Base-by-base conservation (phyloP, 2,888 invertebrate species). In the Cosmia trapezina region DNA sequence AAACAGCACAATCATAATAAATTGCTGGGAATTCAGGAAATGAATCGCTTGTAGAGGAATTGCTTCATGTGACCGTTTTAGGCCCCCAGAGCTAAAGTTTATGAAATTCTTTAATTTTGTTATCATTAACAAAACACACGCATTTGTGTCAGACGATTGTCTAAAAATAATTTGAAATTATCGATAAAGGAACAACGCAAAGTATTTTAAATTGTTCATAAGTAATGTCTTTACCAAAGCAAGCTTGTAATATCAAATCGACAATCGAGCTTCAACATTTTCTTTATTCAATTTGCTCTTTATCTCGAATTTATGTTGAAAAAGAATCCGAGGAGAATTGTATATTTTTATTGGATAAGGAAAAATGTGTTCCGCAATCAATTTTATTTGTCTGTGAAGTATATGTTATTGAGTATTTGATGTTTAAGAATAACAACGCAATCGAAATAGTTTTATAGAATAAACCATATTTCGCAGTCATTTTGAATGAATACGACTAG, bases 291-390 rank as follows among this genome's bases (percentile, higher is more conserved):
- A 65, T n/a, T 43, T 43, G 41, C 43, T 57, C 22, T 51, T 67
- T 8, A 60, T 60, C 54, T 60, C 19, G 5, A 28, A 65, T 43
- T 43, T 43, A 66, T 66, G 28, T 28, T 57, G n/a, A 14, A 17
- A 43, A 43, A 28, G 28, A 66, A 43, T 43, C 14, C 28, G 57
- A 28, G 37, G 12, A 45, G 43, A n/a, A 37, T 72, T 57, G 45
- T 63, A 60, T 60, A 66, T 51, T 78, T 78, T 74, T 78, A 66
- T 78, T 78, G 28, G 33, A 45, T 62, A 49, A 56, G 53, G 79
- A 47, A 66, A 71, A 78, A 59, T 69, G 14, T 19, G 14, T 59
- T 45, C 19, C 45, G 54, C 54, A 74, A 74, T 78, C 22, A 63
- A 70, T 70, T 51, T 66, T 70, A 22, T 60, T 74, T 78, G 45